Base-by-base conservation (phyloP, 2,888 invertebrate genomes). In the Stictocephala bisonia region DNA sequence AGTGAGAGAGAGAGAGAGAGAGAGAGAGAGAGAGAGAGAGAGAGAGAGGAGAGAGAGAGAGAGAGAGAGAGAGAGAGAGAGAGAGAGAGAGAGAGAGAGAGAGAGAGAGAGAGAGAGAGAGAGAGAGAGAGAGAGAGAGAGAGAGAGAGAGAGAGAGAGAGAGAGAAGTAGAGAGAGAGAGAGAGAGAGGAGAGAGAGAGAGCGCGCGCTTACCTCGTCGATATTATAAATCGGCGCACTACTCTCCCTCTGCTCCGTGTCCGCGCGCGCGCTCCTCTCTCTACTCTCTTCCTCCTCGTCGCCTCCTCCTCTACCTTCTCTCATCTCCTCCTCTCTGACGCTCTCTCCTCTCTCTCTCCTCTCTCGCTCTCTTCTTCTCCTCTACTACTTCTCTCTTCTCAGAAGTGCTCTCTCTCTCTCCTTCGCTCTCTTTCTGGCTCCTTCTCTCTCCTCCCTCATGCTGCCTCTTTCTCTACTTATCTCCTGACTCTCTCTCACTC, bases 21-120 rank as follows among this genome's bases (percentile, higher is more conserved):
- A 44, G 44, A 44, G 44, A 44, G 44, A 44, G 44, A 44, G 44
- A 44, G 44, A 44, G 44, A 44, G 44, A 44, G 44, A 44, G 44
- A 44, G 44, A 44, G 44, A 44, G 44, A 44, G 44, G n/a, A n/a
- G n/a, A 44, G 44, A 44, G 4, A 44, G 44, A 44, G 4, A 44
- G 44, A 44, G 4, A 44, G 44, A 44, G 4, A 44, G 44, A 44
- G 4, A 44, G 44, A 44, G 44, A 44, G 44, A 44, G 44, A 44
- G 44, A 44, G 44, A 44, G 44, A 44, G 44, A 44, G 44, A 44
- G 44, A 44, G 44, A 44, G 44, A 44, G 44, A 44, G 4, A 44
- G 44, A 44, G 44, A 44, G 44, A 44, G 44, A 44, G 44, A 44
- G 44, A 44, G 44, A 44, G 44, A 44, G 44, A 44, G 44, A 44